Evolutionary conservation across 2,888 invertebrate genomes (phyloP).

Genomic region (Meiosimyza platycephala): DNA sequence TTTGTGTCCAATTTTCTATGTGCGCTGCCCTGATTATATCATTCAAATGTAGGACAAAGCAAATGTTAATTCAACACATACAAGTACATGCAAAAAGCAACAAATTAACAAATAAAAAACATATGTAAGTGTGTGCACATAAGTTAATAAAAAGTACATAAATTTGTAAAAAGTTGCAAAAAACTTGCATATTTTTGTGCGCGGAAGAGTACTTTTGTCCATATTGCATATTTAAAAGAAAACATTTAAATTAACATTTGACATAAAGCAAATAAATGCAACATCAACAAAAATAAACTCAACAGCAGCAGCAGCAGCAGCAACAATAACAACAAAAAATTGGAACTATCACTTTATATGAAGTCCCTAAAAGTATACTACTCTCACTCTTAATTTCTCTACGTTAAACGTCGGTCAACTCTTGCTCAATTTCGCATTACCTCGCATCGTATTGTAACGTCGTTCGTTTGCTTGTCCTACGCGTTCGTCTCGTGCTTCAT

Average conservation of each 20-base stretch:
- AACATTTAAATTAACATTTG: background rate
- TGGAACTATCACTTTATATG: background rate
- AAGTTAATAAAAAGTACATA: background rate
- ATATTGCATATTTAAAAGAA: background rate
- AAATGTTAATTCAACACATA: conserved; percentile 33
- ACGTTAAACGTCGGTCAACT: conserved; percentile 2
- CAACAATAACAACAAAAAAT: conserved; percentile 12
- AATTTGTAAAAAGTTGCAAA: too few relatives aligned
- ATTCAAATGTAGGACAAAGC: conserved; percentile 53
- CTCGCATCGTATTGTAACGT: background rate
- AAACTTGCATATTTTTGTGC: conserved; percentile 13
- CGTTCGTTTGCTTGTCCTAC: background rate
- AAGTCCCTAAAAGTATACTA: conserved; percentile 13
- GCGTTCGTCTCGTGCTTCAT: background rate
- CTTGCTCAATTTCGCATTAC: background rate
- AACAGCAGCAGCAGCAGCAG: conserved; percentile 2
- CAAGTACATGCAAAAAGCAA: conserved; percentile 2
- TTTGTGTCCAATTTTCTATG: conserved; percentile 43
- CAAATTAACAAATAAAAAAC: background rate
- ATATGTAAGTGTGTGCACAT: background rate
- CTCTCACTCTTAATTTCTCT: background rate
- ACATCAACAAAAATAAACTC: background rate
- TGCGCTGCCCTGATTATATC: conserved; percentile 53
- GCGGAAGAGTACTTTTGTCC: background rate
- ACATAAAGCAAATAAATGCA: conserved; percentile 11